phyloP scores from a whole-genome alignment of 2,888 invertebrate genomes.

The Synanthedon tipuliformis region DNA sequence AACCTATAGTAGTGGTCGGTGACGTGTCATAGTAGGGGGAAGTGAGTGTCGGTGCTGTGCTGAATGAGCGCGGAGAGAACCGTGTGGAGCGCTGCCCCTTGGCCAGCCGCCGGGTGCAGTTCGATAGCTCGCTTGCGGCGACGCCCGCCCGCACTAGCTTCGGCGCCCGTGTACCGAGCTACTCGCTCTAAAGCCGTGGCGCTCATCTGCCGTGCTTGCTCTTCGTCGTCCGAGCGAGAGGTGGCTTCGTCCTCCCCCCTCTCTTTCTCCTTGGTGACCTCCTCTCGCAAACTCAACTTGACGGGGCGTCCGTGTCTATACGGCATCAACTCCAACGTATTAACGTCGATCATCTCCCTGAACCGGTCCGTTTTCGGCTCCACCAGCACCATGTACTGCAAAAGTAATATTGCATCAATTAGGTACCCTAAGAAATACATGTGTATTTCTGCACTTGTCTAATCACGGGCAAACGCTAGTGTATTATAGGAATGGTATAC shows the following conservation, averaged over 20 bases:
- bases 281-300: background rate
- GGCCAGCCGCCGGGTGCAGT: conserved; percentile 25
- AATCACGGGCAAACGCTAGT: no score
- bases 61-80: conserved; percentile 32
- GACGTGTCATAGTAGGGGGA: conserved; percentile 28
- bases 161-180: conserved; percentile 46
- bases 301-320: background rate
- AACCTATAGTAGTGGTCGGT: background rate
- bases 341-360: conserved; percentile 49
- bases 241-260: background rate
- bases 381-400: conserved; percentile 42
- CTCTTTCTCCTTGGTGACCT: background rate
- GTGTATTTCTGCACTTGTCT: background rate
- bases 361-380: conserved; percentile 42
- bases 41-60: conserved; percentile 28
- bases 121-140: conserved; percentile 20
- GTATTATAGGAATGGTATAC: background rate
- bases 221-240: background rate
- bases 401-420: background rate
- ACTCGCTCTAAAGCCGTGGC: conserved; percentile 54
- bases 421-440: no score
- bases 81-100: conserved; percentile 32
- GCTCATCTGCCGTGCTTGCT: conserved; percentile 23
- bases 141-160: conserved; percentile 2
- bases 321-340: conserved; percentile 29